Percentiles rank a stretch among this genome's conserved stretches.
Conservation (phyloP, 2,113 vertebrate species). For the Mohoua ochrocephala region DNA sequence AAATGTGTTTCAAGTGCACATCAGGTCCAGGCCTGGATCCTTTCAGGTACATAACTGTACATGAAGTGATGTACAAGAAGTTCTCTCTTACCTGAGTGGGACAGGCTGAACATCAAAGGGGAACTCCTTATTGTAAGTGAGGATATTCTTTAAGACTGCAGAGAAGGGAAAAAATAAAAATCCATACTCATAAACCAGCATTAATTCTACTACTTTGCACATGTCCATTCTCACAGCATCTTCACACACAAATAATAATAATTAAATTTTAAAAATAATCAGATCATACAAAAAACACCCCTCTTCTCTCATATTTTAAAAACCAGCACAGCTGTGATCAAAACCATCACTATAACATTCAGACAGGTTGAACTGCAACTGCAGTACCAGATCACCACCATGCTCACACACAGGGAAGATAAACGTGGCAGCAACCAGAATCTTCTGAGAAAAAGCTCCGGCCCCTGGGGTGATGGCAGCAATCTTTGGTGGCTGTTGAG, state of each 20-base stretch:
- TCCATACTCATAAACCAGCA: background rate
- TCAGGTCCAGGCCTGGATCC: background rate
- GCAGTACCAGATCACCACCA: background rate
- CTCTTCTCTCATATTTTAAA: background rate
- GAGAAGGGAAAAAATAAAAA: background rate
- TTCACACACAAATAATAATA: background rate
- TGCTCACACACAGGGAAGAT: background rate
- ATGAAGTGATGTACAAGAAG: background rate
- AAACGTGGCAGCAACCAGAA: background rate
- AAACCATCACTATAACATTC: background rate
- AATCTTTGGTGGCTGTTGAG: background rate
- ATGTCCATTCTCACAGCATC: background rate
- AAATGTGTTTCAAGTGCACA: background rate
- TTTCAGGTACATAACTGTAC: background rate
- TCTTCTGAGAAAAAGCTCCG: background rate
- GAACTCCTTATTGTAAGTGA: slow-evolving; percentile 95
- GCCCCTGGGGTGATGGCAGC: fast-evolving
- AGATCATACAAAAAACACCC: background rate
- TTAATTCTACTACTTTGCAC: background rate
- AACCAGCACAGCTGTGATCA: background rate
- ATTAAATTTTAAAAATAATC: background rate
- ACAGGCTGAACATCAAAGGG: slow-evolving; percentile 97
- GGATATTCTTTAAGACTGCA: slow-evolving; percentile 92
- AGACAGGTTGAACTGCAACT: background rate
- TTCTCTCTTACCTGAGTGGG: slow-evolving; percentile 86